Base-by-base conservation (phyloP, 2,888 invertebrate species). In the Syrista parreyssii region DNA sequence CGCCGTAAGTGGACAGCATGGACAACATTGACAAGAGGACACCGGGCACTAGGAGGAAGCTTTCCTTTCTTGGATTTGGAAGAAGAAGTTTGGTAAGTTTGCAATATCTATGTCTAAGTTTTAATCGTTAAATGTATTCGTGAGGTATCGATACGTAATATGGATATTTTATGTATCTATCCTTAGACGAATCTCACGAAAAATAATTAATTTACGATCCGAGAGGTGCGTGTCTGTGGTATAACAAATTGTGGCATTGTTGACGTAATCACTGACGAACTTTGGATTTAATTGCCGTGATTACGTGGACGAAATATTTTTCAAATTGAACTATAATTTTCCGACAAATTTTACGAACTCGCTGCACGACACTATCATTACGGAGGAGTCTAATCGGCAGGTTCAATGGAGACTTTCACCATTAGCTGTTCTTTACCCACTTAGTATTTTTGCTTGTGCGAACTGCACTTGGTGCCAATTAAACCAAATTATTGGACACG, bases 11-110 rank as follows among this genome's bases (percentile, higher is more conserved):
- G 33, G 12, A 72, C 30, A 76, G 76, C 35, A 90, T 89, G 90
- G 84, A 88, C 78, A 83, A 84, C 76, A 86, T 84, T 76, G 84
- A 84, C 34, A 85, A 84, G 75, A 82, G 83, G 40, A 76, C 82
- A 34, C 76, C 80, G 77, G 84, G 93, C 86, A 94, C 94, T 88
- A 93, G 94, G 88, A 94, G 95, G 91, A 96, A 96, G 90, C 92
- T 96, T 78, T 95, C 95, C 75, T 96, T 96, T 91, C 93, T 96
- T 82, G 95, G 96, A 85, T 95, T 96, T 88, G 93, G 93, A 80
- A 93, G 94, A 89, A 93, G 93, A 93, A 92, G 88, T 92, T 93
- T 92, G 85, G 92, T 92, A 80, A 90, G 90, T 86, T 55, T 55
- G 23, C 0, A 4, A 55, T 23, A 23, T 23, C 40, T 31, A 33